Evolutionary conservation across 2,797 vertebrate genomes (phyloP), one percentile per base, ranked within the genome.

Genomic region (Neostethus bicornis): DNA sequence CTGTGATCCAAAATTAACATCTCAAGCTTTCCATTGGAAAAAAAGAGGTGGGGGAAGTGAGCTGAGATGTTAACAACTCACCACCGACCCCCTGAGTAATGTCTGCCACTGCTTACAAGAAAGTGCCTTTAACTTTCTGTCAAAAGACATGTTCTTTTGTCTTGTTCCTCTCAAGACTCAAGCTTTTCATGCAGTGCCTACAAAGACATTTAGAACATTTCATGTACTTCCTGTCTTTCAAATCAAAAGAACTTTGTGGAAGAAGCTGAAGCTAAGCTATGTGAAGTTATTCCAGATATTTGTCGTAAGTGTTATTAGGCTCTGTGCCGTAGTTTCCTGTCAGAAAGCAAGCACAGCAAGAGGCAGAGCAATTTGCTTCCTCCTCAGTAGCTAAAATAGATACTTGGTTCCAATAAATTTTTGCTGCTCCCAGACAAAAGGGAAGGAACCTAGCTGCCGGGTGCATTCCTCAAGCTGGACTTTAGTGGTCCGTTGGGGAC

Each of bases 361-460:
- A 61, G 20, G 44, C 74, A 79, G 56, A 67, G 42, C 68, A 79
- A 75, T 79, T 77, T 64, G 65, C 67, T 58, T 26, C 55, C 79
- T 61, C 55, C 76, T 67, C 62, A 37, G 59, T 49, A 38, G 71
- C 71, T 63, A 59, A 53, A 74, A 64, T 50, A 78, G 70, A 81
- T 74, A 63, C 81, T 79, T 70, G 66, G 66, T 65, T 74, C 76
- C 70, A 81, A 84, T 77, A 76, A 64, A 79, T 70, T 70, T 77
- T 81, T 75, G 80, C 74, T 45, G 80, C 46, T 52, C 58, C 11
- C 45, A 61, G 62, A 55, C 12, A 56, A 51, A 43, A 68, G 57
- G 55, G 16, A 45, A 58, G 73, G 66, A 73, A 62, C 73, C 58
- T 53, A 57, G 61, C 54, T 46, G 53, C 53, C 2, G 1, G 2